Percentiles rank a stretch among this genome's conserved stretches.
phyloP scores from a whole-genome alignment of 2,113 vertebrate species.

The Narcine bancroftii region DNA sequence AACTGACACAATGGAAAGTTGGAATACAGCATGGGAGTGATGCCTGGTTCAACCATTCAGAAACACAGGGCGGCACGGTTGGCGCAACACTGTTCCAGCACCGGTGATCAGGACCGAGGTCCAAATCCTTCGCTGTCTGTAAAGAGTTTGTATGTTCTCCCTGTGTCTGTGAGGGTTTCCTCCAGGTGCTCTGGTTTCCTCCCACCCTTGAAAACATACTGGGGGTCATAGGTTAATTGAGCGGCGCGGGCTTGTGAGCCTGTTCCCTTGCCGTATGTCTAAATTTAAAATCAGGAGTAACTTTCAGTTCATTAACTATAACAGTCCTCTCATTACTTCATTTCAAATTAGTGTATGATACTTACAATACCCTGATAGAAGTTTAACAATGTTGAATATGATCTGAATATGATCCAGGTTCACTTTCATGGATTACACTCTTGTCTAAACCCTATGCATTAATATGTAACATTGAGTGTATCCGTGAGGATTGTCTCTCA shows the following conservation, averaged over 20 bases:
- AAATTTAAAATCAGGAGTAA: neutral
- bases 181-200: too few species aligned
- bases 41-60: neutral
- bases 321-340: neutral
- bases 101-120: too few species aligned
- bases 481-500: neutral
- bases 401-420: neutral
- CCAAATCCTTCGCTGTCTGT: too few species aligned
- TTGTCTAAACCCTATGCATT: neutral
- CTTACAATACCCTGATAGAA: neutral
- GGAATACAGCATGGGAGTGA: neutral
- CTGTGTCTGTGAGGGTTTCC: too few species aligned
- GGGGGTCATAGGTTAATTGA: too few species aligned
- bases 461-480: neutral
- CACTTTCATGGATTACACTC: neutral
- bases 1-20: neutral
- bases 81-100: too few species aligned
- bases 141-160: too few species aligned
- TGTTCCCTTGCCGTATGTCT: too few species aligned
- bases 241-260: too few species aligned
- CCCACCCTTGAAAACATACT: too few species aligned
- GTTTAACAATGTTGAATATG: neutral
- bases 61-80: too few species aligned
- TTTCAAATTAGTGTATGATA: neutral
- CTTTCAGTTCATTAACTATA: neutral